phyloP scores from a whole-genome alignment of 1,140 invertebrate species.

The Pogonomyrmex barbatus region DNA sequence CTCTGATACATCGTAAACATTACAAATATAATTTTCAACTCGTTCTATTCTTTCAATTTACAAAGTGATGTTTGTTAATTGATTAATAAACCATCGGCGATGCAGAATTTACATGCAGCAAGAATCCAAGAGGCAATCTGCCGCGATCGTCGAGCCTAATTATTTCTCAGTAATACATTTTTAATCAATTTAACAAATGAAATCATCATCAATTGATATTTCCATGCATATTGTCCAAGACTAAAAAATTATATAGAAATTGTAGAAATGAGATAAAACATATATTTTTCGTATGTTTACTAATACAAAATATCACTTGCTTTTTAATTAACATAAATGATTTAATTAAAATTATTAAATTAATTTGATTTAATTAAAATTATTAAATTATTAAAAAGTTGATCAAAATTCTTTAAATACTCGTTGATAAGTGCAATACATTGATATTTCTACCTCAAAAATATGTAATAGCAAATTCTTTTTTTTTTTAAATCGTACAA shows the following conservation, averaged over 20 bases:
- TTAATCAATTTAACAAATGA: conserved; percentile 40
- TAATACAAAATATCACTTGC: background rate
- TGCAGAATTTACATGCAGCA: background rate
- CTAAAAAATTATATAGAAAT: background rate
- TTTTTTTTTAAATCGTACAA: background rate
- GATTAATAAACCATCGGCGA: background rate
- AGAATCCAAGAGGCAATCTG: conserved; percentile 17
- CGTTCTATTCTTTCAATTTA: conserved; percentile 19
- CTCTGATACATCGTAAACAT: background rate
- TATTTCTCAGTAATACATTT: conserved; percentile 28
- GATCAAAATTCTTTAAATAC: background rate
- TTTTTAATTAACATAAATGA: background rate
- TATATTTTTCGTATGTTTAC: background rate
- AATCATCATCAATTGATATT: conserved; percentile 5
- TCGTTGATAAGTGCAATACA: background rate
- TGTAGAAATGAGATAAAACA: background rate
- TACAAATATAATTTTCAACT: conserved; percentile 40
- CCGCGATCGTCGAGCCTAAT: background rate
- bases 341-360: background rate
- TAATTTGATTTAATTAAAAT: background rate
- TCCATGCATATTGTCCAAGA: background rate
- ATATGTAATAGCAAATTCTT: background rate
- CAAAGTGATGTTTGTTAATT: conserved; percentile 28
- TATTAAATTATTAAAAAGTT: background rate
- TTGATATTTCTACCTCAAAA: background rate